A percentile compares a stretch with the other conserved stretches of the same genome.
These are phyloP conservation scores for Nineta flava DNA, from an alignment of 2,888 invertebrate genomes.

Conservation along the genomic window DNA sequence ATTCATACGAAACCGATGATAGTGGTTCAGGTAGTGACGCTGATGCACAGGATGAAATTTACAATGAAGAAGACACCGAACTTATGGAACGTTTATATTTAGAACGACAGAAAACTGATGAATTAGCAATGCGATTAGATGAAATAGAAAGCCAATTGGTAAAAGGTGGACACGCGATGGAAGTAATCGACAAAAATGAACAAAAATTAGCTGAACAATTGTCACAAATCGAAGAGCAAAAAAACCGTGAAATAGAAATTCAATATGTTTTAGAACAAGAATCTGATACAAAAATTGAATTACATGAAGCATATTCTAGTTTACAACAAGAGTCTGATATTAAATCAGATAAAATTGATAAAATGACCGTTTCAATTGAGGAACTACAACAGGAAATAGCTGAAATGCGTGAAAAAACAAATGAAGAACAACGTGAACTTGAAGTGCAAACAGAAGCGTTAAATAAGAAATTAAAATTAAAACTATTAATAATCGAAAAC, in stretches of 20 bases:
- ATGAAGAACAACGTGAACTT: conserved; percentile 78
- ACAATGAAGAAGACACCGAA: conserved; percentile 17
- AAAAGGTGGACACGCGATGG: conserved; percentile 86
- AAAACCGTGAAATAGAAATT: conserved; percentile 69
- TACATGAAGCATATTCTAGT: conserved; percentile 79
- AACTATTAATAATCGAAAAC: conserved; percentile 75
- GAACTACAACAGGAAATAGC: conserved; percentile 59
- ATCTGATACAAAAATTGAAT: conserved; percentile 81
- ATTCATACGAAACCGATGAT: conserved; percentile 17
- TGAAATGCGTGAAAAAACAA: conserved; percentile 76
- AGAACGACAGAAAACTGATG: conserved; percentile 49
- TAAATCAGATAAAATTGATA: conserved; percentile 85
- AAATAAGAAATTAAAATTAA: conserved; percentile 77
- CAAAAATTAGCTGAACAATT: conserved; percentile 71
- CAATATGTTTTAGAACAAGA: conserved; percentile 84
- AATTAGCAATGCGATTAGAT: conserved; percentile 59
- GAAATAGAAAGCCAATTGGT: conserved; percentile 82
- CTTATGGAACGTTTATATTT: conserved; percentile 27
- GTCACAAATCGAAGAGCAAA: conserved; percentile 78
- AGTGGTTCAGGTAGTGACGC: conserved; percentile 18
- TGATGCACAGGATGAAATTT: conserved; percentile 31
- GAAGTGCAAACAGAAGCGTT: conserved; percentile 86
- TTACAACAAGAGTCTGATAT: conserved; percentile 94
- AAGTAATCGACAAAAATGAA: conserved; percentile 86
- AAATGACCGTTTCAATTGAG: conserved; percentile 70